These are phyloP conservation scores for Gila orcuttii DNA, from an alignment of 2,113 vertebrate genomes.

Conservation along the genomic window DNA sequence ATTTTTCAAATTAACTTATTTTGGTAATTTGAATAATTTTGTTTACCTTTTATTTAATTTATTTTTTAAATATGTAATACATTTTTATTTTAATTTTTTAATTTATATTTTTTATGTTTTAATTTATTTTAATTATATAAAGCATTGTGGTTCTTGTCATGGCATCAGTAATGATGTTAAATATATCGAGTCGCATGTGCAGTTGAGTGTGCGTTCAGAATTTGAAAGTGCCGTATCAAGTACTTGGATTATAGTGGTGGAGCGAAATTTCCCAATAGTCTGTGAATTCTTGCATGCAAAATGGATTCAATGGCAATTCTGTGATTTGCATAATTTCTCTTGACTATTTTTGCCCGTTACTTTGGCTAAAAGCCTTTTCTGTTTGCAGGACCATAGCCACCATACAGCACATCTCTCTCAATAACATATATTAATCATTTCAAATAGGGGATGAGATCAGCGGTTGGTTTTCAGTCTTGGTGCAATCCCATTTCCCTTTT, in stretches of 20 bases:
- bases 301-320: background rate
- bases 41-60: background rate
- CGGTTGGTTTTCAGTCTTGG: background rate
- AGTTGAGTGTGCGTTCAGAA: background rate
- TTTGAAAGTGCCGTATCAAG: background rate
- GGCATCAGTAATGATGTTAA: background rate
- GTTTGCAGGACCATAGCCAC: background rate
- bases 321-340: constrained; percentile 10
- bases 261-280: background rate
- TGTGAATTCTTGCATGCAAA: background rate
- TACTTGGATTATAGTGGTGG: background rate
- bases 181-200: too few species aligned
- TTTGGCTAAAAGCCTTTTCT: background rate
- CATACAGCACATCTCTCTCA: background rate
- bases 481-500: background rate
- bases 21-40: background rate
- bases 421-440: background rate
- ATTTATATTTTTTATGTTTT: background rate
- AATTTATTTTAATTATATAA: background rate
- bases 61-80: background rate
- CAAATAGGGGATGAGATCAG: background rate
- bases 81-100: background rate
- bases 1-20: background rate
- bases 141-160: background rate
- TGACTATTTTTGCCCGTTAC: background rate